Evolutionary conservation across 2,888 invertebrate species (phyloP), one percentile per base, ranked within the genome.

Genomic region (Heliconius ismenius): DNA sequence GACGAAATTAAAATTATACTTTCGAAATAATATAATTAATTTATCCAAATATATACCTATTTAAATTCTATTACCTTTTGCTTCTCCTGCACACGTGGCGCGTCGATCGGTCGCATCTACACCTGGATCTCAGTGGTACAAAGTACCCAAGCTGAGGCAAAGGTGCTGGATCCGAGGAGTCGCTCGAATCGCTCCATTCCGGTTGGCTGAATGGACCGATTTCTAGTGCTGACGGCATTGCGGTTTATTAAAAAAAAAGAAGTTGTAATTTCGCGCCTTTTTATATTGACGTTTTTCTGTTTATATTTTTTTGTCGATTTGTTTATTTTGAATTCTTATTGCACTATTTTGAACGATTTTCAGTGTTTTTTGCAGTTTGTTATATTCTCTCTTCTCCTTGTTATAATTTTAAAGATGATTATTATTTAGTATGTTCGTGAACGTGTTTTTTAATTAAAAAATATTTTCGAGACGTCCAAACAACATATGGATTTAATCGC

Each of bases 141-240:
- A 95, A 95, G 84, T 95, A 95, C 1, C 95, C 95, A 82, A 95
- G 87, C 83, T 95, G 95, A 13, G 95, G 95, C 73, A 94, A 76
- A 3, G 93, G 92, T 2, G 89, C 86, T 9, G 92, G 91, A 72
- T 90, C 91, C 62, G 87, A 83, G 4, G 92, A 92, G 65, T 92
- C 94, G 74, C 92, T 92, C 70, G 93, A 93, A 80, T 94, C 92
- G 79, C 93, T 94, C 92, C 94, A 93, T 83, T 93, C 94, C 10
- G 93, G 90, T 85, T 91, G 92, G 86, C 92, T 93, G 87, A 92
- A 93, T 60, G 88, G 90, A 36, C 89, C 89, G 62, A 88, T 83
- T 78, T 89, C 88, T 82, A 92, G 74, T n/a, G 89, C 91, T 79
- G 93, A 90, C 26, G 93, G 94, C 93, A 93, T 94, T 43, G 73